A percentile compares a stretch with the other conserved stretches of the same genome.
Conservation (phyloP, 2,797 vertebrate genomes). For the Schizopygopsis pylzovi region DNA sequence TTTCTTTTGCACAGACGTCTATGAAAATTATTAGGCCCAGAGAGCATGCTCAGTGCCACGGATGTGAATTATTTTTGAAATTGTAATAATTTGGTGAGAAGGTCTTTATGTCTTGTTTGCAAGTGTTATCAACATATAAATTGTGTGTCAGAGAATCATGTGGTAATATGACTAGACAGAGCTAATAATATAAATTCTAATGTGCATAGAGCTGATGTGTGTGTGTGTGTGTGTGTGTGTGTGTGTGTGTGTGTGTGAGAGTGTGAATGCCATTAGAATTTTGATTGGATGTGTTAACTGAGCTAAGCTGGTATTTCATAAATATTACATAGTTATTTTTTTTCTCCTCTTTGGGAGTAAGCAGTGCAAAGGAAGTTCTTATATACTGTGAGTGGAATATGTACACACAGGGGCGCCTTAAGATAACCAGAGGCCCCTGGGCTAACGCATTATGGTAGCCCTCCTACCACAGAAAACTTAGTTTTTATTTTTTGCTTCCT, state of each 20-base stretch:
- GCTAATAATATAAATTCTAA: slow-evolving; percentile 41
- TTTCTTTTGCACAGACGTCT: slow-evolving; percentile 41
- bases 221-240: background rate
- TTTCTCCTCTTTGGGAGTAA: background rate
- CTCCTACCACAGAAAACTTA: no score
- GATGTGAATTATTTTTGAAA: slow-evolving; percentile 52
- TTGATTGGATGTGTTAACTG: slow-evolving; percentile 39
- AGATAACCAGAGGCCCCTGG: no score
- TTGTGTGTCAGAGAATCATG: slow-evolving; percentile 39
- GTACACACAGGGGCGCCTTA: background rate
- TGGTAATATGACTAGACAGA: slow-evolving; percentile 48
- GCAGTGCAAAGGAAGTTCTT: slow-evolving; percentile 40
- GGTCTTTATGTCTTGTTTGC: slow-evolving; percentile 43
- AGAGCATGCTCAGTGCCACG: background rate
- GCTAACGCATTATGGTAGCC: no score
- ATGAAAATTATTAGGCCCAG: slow-evolving; percentile 34
- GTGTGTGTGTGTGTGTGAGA: background rate
- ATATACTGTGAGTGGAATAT: slow-evolving; percentile 13
- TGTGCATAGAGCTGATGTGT: slow-evolving; percentile 20
- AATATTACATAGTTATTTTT: slow-evolving; percentile 51
- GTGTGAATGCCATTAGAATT: slow-evolving; percentile 3
- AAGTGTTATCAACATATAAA: slow-evolving; percentile 53
- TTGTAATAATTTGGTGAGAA: slow-evolving; percentile 48
- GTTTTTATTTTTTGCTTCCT: no score
- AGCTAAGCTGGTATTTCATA: slow-evolving; percentile 50